Evolutionary conservation across 2,797 vertebrate genomes (phyloP), one percentile per base, ranked within the genome.

Genomic region (Psittacula echo): DNA sequence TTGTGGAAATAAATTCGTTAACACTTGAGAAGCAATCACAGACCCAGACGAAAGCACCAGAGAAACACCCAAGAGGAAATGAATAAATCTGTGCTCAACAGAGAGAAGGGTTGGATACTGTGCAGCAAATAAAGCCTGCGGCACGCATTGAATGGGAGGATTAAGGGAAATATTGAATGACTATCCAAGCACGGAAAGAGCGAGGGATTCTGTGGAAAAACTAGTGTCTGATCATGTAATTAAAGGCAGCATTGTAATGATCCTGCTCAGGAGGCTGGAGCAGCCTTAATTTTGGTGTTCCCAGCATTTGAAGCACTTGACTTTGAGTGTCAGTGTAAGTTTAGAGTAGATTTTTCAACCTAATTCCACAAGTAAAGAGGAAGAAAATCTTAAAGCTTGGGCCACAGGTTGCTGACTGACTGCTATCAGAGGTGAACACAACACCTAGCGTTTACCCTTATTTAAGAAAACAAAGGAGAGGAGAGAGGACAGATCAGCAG

Each of bases 121-220:
- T 39, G 72, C 83, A 91, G 66, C 60, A 86, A 90, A 90, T 47
- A 92, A 77, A 95, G 95, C 94, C 94, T 88, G 83, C 1, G 0
- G 87, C 94, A 80, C 34, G 84, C 85, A 76, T 24, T 61, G 90
- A 76, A 75, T 86, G 53, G 50, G 42, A 94, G 70, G 85, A 96
- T 95, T 94, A 94, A 90, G 85, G 48, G 74, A 80, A 92, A 81
- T 91, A 95, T 90, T 91, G 94, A 93, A 90, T 91, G 70, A 84
- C 67, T 93, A 93, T 18, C 24, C 83, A 90, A 54, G 93, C 96
- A 78, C 84, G 91, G 90, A 94, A 93, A 70, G 80, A 95, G 45
- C 30, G 65, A 41, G 85, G 70, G 76, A 86, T 90, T 81, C 85
- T 75, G 64, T 91, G 91, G 94, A 94, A 95, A 95, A 96, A 91